Evolutionary conservation across 2,797 vertebrate genomes (phyloP).

Genomic region (Sardinella longiceps): DNA sequence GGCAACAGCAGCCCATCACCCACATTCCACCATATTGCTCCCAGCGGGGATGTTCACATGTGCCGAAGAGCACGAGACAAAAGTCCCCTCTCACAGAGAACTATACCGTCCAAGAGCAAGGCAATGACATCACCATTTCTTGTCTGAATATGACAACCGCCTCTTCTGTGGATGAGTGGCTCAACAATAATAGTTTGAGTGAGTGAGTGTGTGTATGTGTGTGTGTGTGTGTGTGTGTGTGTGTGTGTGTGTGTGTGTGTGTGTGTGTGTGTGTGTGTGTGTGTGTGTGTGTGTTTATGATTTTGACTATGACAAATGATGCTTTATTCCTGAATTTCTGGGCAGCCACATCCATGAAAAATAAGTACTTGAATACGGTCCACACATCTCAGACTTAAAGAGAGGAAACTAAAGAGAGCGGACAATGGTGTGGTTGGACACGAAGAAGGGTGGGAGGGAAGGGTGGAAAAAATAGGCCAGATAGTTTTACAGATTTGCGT

Average conservation of each 20-base stretch:
- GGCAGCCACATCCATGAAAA: constrained; percentile 1
- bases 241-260: not conserved
- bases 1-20: constrained; percentile 1
- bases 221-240: constrained; percentile 15
- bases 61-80: constrained; percentile 6
- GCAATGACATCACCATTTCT: not conserved
- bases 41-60: constrained; percentile 27
- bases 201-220: not conserved
- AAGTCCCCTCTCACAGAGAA: constrained; percentile 33
- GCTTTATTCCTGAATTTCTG: not conserved
- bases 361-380: not conserved
- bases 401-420: constrained; percentile 13
- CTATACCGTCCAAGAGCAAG: not conserved
- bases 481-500: constrained; percentile 56
- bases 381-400: constrained; percentile 13
- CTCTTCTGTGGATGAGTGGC: not conserved
- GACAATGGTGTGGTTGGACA: constrained; percentile 36
- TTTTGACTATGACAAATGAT: not conserved
- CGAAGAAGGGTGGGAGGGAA: constrained; percentile 11
- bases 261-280: not conserved
- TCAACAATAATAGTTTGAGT: not conserved
- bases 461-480: constrained; percentile 14
- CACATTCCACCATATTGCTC: not conserved
- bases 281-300: constrained; percentile 1
- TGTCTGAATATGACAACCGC: not conserved